Conservation (phyloP, 2,113 vertebrate genomes). For the human (Homo sapiens) region DNA sequence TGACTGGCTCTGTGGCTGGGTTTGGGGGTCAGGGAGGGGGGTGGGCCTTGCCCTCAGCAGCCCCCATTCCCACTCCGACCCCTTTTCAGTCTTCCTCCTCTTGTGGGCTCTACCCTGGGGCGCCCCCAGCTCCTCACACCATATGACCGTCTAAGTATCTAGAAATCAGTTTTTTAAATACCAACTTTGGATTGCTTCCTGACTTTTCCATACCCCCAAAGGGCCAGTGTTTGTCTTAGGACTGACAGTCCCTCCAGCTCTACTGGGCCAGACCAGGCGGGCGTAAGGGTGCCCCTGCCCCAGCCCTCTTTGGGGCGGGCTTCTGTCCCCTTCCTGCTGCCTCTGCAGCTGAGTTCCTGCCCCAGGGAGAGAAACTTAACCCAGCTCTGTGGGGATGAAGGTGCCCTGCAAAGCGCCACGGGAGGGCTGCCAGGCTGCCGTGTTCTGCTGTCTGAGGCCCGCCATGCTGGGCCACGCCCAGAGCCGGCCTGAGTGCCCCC, state of each 20-base stretch:
- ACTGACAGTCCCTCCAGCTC: background rate
- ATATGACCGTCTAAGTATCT: background rate
- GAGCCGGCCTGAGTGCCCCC: background rate
- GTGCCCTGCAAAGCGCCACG: no score
- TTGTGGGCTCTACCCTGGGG: background rate
- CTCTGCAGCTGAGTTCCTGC: background rate
- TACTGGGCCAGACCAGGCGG: fast-evolving
- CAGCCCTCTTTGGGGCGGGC: background rate
- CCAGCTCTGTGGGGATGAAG: background rate
- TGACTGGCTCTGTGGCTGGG: background rate
- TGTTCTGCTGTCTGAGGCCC: fast-evolving
- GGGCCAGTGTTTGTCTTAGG: background rate
- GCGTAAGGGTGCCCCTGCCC: background rate
- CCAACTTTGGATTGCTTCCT: background rate
- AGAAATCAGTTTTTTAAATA: background rate
- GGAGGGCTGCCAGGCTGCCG: background rate
- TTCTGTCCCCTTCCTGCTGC: no score
- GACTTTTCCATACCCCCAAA: background rate
- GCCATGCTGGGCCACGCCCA: background rate
- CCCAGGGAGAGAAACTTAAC: background rate
- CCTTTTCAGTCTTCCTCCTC: background rate
- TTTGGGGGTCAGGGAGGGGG: fast-evolving
- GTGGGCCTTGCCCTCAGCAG: background rate
- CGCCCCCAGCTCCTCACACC: background rate
- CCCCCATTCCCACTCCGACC: background rate